phyloP scores from a whole-genome alignment of 2,888 invertebrate species.

The Koerneria pararmatus region DNA sequence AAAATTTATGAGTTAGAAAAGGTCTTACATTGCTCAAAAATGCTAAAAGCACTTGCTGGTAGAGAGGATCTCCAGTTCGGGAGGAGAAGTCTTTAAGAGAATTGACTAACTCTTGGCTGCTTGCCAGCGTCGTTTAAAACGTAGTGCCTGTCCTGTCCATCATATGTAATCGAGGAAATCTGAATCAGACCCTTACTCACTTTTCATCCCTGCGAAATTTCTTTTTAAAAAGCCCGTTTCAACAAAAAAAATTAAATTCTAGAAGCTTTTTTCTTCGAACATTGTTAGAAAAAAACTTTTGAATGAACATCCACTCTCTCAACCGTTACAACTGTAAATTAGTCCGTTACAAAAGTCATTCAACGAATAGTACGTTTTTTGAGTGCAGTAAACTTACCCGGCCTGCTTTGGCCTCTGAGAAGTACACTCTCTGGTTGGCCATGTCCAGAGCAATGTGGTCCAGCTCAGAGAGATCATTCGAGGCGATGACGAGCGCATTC shows the following conservation, averaged over 20 bases:
- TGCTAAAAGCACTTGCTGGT: too few relatives aligned
- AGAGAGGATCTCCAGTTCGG: too few relatives aligned
- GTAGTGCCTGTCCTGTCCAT: constrained; percentile 57
- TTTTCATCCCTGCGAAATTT: too few relatives aligned
- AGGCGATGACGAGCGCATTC: constrained; percentile 60
- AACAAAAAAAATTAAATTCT: too few relatives aligned
- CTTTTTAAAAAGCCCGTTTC: too few relatives aligned
- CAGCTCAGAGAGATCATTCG: constrained; percentile 61
- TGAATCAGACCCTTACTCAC: constrained; percentile 25
- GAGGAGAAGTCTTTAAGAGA: neutral
- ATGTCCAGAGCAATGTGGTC: constrained; percentile 78
- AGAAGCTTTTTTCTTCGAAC: too few relatives aligned
- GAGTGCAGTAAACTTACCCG: constrained; percentile 61
- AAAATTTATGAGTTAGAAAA: too few relatives aligned
- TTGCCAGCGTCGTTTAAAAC: constrained; percentile 54
- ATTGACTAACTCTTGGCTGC: constrained; percentile 39
- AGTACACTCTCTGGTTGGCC: constrained; percentile 79
- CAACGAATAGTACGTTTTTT: neutral
- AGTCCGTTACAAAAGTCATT: too few relatives aligned
- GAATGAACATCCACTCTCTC: too few relatives aligned
- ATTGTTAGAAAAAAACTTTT: too few relatives aligned
- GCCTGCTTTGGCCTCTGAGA: constrained; percentile 68
- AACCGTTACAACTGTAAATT: too few relatives aligned
- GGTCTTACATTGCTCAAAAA: too few relatives aligned
- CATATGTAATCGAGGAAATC: constrained; percentile 57